Evolutionary conservation across 2,888 invertebrate species (phyloP).

Genomic region (Bruchidius siliquastri): DNA sequence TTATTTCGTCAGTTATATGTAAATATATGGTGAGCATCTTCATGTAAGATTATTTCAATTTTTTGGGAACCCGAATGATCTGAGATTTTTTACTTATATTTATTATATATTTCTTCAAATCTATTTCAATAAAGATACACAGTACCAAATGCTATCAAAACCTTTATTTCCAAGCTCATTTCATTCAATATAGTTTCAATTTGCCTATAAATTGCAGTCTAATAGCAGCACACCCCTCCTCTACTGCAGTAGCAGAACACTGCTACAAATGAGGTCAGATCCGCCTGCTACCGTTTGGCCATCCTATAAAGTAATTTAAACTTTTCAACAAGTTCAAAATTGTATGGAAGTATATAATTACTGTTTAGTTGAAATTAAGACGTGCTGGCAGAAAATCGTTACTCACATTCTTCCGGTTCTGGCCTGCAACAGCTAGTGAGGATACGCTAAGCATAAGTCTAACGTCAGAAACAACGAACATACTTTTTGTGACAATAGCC

Average conservation of each 20-base stretch:
- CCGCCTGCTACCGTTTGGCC: constrained; percentile 15
- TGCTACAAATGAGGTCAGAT: background rate
- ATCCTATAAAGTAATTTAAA: constrained; percentile 44
- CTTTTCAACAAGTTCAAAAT: constrained; percentile 43
- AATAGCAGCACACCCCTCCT: background rate
- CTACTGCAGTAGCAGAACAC: background rate
- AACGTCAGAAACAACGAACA: too few relatives aligned
- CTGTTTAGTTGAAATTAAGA: constrained; percentile 27
- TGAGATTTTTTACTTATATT: too few relatives aligned
- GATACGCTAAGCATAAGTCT: background rate
- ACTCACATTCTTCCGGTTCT: background rate
- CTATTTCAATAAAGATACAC: too few relatives aligned
- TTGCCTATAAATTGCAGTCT: background rate
- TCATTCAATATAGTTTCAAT: background rate
- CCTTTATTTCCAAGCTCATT: too few relatives aligned
- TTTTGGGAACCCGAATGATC: too few relatives aligned
- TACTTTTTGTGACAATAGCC: too few relatives aligned
- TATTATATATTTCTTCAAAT: too few relatives aligned
- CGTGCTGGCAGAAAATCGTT: constrained; percentile 6
- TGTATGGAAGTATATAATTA: constrained; percentile 44
- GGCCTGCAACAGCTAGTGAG: background rate
- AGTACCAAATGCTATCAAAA: too few relatives aligned
- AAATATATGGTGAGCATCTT: too few relatives aligned
- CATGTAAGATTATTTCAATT: too few relatives aligned
- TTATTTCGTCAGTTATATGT: too few relatives aligned